These are phyloP conservation scores for Clarias macrocephalus DNA, from an alignment of 2,113 vertebrate species.

Conservation along the genomic window DNA sequence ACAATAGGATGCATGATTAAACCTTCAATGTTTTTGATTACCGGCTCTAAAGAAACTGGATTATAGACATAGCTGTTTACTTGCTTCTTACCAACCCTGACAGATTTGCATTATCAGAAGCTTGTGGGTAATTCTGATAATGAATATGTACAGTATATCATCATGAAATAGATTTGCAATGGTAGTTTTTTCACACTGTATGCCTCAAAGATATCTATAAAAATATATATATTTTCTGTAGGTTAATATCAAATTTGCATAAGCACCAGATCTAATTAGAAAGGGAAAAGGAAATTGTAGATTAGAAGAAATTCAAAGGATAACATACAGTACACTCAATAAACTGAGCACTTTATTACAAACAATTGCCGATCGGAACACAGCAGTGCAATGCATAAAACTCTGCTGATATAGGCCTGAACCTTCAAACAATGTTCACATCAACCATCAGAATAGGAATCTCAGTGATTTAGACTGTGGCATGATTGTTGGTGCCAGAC, in stretches of 20 bases:
- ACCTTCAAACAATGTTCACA: too few species aligned
- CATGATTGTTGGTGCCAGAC: too few species aligned
- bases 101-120: neutral
- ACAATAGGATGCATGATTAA: slow-evolving; percentile 6
- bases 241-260: neutral
- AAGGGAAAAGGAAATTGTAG: neutral
- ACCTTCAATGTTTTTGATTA: neutral
- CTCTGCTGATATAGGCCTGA: too few species aligned
- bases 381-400: too few species aligned
- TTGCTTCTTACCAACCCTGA: neutral
- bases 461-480: too few species aligned
- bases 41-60: neutral
- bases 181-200: neutral
- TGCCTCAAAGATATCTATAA: neutral
- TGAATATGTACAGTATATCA: neutral
- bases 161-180: neutral
- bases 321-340: neutral
- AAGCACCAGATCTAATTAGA: neutral
- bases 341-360: neutral
- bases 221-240: neutral
- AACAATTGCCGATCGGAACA: neutral
- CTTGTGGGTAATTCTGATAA: neutral
- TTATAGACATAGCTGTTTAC: neutral
- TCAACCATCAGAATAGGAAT: too few species aligned
- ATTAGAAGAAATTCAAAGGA: neutral